Evolutionary conservation across 2,797 vertebrate species (phyloP).

Genomic region (Eulemur coronatus): DNA sequence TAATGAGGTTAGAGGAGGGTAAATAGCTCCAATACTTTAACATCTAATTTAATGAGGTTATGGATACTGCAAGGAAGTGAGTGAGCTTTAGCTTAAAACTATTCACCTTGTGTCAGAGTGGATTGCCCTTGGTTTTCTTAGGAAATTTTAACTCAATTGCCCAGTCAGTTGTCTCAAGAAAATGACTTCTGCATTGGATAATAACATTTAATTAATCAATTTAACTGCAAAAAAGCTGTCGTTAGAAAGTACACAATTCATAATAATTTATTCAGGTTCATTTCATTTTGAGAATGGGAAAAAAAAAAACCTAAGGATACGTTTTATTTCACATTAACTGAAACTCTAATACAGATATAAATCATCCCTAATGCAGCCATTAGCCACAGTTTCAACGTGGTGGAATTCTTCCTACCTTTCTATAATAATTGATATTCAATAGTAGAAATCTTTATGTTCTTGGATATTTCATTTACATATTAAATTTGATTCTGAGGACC

Average conservation of each 20-base stretch:
- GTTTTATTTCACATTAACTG: conserved; percentile 54
- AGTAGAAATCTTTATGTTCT: conserved; percentile 39
- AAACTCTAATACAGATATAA: conserved; percentile 18
- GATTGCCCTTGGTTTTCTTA: conserved; percentile 6
- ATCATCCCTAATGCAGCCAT: conserved; percentile 28
- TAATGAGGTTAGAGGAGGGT: neutral
- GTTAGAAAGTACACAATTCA: conserved; percentile 56
- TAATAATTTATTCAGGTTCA: conserved; percentile 70
- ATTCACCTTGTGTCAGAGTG: conserved; percentile 35
- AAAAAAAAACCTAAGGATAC: conserved; percentile 39
- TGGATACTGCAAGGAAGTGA: conserved; percentile 35
- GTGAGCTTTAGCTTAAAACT: conserved; percentile 55
- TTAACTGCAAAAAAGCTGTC: conserved; percentile 40
- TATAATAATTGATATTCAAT: conserved; percentile 30
- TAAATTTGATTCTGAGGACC: conserved; percentile 44
- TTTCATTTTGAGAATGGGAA: conserved; percentile 56
- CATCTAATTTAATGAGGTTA: neutral
- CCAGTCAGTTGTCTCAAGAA: conserved; percentile 64
- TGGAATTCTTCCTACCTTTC: neutral
- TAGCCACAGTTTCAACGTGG: conserved; percentile 32
- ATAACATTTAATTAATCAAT: conserved; percentile 66
- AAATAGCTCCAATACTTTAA: neutral
- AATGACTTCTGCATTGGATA: conserved; percentile 56
- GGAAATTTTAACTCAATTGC: conserved; percentile 34
- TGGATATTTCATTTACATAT: conserved; percentile 55